Percentiles rank a stretch among this genome's conserved stretches.
Conservation (phyloP, 64 coral and sea anemone genomes). For the Hydrozoanthus tunicans region DNA sequence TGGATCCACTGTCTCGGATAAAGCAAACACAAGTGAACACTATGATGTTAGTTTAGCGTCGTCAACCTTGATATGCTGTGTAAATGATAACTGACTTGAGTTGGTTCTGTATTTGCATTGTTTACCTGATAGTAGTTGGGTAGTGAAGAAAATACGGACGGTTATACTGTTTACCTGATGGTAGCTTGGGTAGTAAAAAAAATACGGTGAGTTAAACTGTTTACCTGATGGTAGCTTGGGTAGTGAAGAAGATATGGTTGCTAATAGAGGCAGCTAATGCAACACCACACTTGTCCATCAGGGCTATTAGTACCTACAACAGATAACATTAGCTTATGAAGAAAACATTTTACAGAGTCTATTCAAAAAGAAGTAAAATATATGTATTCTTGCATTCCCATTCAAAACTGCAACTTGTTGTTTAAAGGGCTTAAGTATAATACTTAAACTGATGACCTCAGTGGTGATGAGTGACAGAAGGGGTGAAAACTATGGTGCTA, state of each 20-base stretch:
- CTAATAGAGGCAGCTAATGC: constrained; percentile 63
- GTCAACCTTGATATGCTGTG: too few relatives aligned
- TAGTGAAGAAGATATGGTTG: constrained; percentile 76
- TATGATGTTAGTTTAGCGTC: not conserved
- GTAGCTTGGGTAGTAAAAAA: constrained; percentile 67
- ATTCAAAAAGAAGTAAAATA: too few relatives aligned
- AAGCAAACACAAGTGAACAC: not conserved
- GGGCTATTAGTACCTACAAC: constrained; percentile 72
- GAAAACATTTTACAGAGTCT: not conserved
- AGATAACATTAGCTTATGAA: not conserved
- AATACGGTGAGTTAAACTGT: constrained; percentile 2
- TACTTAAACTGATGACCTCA: too few relatives aligned
- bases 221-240: constrained; percentile 66
- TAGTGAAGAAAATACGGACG: constrained; percentile 70
- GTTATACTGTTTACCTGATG: constrained; percentile 52
- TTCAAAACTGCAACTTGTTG: too few relatives aligned
- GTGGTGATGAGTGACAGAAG: not conserved
- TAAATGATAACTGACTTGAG: too few relatives aligned
- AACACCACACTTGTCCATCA: constrained; percentile 94
- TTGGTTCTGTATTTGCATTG: not conserved
- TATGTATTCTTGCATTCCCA: too few relatives aligned
- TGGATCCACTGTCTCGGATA: too few relatives aligned
- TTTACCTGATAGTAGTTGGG: constrained; percentile 64
- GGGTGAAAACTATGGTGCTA: not conserved
- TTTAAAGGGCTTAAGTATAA: too few relatives aligned